These are phyloP conservation scores for Nibea coibor DNA, from an alignment of 2,113 vertebrate genomes.

Conservation along the genomic window DNA sequence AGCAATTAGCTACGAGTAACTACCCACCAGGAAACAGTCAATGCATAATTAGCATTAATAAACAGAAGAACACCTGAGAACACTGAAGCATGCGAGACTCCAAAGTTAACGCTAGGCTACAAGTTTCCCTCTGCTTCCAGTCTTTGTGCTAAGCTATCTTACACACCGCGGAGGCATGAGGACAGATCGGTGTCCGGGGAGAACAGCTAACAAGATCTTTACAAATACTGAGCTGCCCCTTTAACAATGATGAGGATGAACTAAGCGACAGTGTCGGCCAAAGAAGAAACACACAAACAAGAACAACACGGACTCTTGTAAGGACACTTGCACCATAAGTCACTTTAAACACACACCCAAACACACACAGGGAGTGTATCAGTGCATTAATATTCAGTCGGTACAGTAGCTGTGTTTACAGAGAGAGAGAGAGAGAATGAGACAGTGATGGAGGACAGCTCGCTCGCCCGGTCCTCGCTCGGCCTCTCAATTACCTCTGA, in stretches of 20 bases:
- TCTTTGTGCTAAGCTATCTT: conserved; percentile 1
- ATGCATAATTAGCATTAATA: too few species aligned
- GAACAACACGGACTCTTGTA: conserved; percentile 55
- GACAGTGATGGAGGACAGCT: conserved; percentile 79
- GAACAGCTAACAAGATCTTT: background rate
- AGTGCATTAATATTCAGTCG: conserved; percentile 70
- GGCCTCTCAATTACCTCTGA: conserved; percentile 80
- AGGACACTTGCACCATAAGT: conserved; percentile 68
- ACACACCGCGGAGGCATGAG: background rate
- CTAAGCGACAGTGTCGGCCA: conserved; percentile 29
- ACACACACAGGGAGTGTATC: conserved; percentile 25
- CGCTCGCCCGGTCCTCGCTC: conserved; percentile 54
- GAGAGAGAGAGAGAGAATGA: conserved; percentile 70
- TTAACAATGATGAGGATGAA: conserved; percentile 30
- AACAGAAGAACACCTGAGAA: too few species aligned
- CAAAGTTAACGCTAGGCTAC: too few species aligned
- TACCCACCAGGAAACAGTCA: too few species aligned
- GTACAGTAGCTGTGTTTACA: conserved; percentile 75
- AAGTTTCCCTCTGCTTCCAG: background rate
- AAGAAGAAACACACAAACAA: conserved; percentile 28
- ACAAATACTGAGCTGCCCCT: conserved; percentile 14
- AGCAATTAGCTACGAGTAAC: too few species aligned
- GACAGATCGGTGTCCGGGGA: too few species aligned
- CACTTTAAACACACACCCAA: conserved; percentile 46
- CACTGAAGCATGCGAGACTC: too few species aligned